Evolutionary conservation across 2,888 invertebrate genomes (phyloP), one percentile per base, ranked within the genome.

Genomic region (Hemicrepidius hirtus): DNA sequence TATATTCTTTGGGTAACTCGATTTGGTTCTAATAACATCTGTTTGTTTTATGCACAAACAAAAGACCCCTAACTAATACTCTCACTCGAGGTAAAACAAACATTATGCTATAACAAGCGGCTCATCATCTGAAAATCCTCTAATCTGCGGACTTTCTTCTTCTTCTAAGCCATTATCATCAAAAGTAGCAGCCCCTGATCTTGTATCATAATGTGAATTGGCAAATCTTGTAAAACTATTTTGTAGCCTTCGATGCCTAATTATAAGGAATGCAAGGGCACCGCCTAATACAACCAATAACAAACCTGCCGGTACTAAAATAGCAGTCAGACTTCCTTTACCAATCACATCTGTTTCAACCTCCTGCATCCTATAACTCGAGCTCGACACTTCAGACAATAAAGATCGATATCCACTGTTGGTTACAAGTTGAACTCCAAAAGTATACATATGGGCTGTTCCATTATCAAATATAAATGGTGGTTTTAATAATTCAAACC

Each of bases 41-140:
- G 59, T 46, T n/a, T 55, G 18, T 66, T 44, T 44, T 44, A 24
- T 41, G 35, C n/a, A n/a, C 60, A 60, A 60, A 60, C 41, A n/a
- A 41, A 44, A 60, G 9, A 55, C n/a, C 12, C 49, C 20, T 32
- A n/a, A 21, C 41, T 16, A 44, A 44, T 28, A 60, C 9, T 60
- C 37, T 57, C 57, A 57, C 37, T 57, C 37, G 20, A 16, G 57
- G 5, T 57, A 37, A 13, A 37, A 46, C 10, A 35, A 41, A 73
- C 57, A 65, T 91, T 90, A 97, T 80, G 96, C 96, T 85, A 97
- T 94, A 80, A 97, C 96, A 79, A 97, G 89, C 68, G 97, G 97
- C 87, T 97, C 97, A 86, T 97, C 97, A 85, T 97, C 97, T 0
- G 96, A 95, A 87, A 97, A 97, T 28, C 96, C 95, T 84, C 94